Evolutionary conservation across 2,113 vertebrate species (phyloP).

Genomic region (Pongo abelii): DNA sequence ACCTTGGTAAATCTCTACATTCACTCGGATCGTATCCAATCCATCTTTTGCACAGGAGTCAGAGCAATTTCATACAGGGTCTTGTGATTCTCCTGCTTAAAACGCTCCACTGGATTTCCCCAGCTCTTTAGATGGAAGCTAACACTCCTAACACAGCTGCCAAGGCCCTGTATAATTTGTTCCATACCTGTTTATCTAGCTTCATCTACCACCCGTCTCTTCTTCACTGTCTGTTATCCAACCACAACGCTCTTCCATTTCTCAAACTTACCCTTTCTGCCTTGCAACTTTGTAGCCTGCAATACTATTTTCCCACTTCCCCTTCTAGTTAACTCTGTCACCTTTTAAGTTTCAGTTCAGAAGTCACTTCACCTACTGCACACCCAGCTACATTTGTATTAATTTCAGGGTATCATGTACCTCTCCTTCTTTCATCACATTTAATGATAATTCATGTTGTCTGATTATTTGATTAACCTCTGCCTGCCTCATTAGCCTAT

Average conservation of each 20-base stretch:
- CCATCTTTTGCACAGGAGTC: neutral
- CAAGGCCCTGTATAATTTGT: neutral
- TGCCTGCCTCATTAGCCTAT: neutral
- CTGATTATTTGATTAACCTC: conserved; percentile 9
- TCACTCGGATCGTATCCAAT: neutral
- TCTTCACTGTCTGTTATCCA: neutral
- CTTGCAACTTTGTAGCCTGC: neutral
- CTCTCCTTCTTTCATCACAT: conserved; percentile 20
- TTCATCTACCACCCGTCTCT: rapidly evolving
- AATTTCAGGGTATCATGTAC: neutral
- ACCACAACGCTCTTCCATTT: neutral
- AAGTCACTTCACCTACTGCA: neutral
- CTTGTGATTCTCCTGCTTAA: neutral
- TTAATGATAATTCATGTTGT: neutral
- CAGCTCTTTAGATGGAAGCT: neutral
- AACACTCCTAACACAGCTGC: neutral
- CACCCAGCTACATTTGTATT: neutral
- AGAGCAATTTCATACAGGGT: neutral
- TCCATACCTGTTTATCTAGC: neutral
- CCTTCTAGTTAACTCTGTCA: neutral
- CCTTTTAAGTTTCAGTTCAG: neutral
- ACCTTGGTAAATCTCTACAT: neutral
- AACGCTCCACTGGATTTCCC: neutral
- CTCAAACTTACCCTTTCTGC: neutral
- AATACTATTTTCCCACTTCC: neutral